phyloP scores from a whole-genome alignment of 35 echinoderm and acorn worm genomes.

The Apostichopus japonicus region DNA sequence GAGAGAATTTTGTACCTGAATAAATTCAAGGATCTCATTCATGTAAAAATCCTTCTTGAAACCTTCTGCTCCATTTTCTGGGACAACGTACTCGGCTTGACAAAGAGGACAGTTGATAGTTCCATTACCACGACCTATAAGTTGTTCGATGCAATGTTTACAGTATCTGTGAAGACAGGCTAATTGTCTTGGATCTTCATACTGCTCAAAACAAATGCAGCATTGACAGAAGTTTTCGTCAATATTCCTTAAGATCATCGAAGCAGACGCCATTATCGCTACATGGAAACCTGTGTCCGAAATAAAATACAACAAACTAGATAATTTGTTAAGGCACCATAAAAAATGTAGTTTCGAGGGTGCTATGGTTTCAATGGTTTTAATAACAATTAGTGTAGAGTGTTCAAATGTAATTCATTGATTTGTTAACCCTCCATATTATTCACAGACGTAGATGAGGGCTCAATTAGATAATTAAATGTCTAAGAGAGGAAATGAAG shows the following conservation, averaged over 20 bases:
- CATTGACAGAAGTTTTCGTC: constrained; percentile 20
- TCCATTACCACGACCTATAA: background rate
- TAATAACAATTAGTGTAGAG: too few relatives aligned
- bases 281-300: background rate
- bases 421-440: too few relatives aligned
- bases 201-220: constrained; percentile 15
- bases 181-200: constrained; percentile 16
- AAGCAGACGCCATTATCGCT: background rate
- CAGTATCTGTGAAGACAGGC: constrained; percentile 10
- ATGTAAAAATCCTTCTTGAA: constrained; percentile 27
- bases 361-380: too few relatives aligned
- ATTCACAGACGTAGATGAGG: too few relatives aligned
- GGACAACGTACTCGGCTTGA: background rate
- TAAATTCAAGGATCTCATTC: constrained; percentile 4
- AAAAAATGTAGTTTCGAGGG: too few relatives aligned
- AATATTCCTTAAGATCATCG: background rate
- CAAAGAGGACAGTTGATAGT: too few relatives aligned
- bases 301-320: background rate
- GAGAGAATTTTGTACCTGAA: constrained; percentile 1
- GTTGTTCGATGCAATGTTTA: background rate
- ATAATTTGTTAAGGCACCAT: too few relatives aligned
- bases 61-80: background rate
- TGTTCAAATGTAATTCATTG: too few relatives aligned
- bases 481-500: too few relatives aligned
- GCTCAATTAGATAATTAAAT: too few relatives aligned